Percentiles rank a stretch among this genome's conserved stretches.
These are phyloP conservation scores for Bergia sp. DNA, from an alignment of 92 coral and sea anemone genomes.

Conservation along the genomic window DNA sequence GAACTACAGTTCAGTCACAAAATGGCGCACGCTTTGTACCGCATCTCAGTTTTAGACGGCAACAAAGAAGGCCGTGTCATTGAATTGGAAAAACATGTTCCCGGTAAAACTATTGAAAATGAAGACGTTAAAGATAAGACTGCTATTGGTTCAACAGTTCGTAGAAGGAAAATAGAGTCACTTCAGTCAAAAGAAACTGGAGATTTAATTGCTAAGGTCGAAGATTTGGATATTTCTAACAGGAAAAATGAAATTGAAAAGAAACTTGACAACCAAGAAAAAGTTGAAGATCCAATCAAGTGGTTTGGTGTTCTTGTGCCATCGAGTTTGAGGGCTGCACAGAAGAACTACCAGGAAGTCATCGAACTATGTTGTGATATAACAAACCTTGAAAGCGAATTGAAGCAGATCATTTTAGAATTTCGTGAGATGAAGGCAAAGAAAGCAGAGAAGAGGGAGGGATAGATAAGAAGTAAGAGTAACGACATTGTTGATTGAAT, in stretches of 20 bases:
- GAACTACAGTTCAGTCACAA: constrained; percentile 80
- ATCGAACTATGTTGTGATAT: constrained; percentile 84
- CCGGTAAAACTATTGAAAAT: constrained; percentile 32
- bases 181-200: constrained; percentile 21
- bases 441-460: constrained; percentile 36
- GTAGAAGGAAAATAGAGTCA: constrained; percentile 48
- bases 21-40: constrained; percentile 74
- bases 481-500: neutral
- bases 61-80: constrained; percentile 14
- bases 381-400: constrained; percentile 72
- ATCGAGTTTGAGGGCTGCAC: constrained; percentile 78
- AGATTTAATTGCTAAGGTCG: constrained; percentile 48
- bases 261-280: constrained; percentile 32
- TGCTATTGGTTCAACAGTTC: neutral
- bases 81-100: constrained; percentile 52
- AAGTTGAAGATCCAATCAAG: constrained; percentile 76
- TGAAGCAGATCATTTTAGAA: constrained; percentile 57
- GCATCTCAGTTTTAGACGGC: constrained; percentile 30
- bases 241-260: neutral
- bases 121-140: constrained; percentile 36
- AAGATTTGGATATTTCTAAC: constrained; percentile 37
- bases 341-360: constrained; percentile 72
- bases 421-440: constrained; percentile 62
- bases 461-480: neutral
- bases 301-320: constrained; percentile 99